phyloP scores from a whole-genome alignment of 2,888 invertebrate genomes.

The Cerastis leucographa region DNA sequence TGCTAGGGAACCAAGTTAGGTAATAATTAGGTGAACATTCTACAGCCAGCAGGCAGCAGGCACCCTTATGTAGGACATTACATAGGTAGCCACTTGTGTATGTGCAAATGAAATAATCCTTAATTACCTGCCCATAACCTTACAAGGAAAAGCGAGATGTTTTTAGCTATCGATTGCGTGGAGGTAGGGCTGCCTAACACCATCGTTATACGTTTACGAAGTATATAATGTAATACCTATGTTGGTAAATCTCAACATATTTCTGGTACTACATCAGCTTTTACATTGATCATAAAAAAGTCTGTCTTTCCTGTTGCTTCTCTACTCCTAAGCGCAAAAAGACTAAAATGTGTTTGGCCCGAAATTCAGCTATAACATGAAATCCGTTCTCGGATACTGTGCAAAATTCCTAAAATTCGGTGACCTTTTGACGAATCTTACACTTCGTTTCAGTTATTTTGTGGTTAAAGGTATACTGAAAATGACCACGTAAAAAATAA shows the following conservation, averaged over 20 bases:
- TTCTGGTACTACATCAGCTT: not conserved
- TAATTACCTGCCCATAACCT: constrained; percentile 54
- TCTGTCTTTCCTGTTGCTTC: not conserved
- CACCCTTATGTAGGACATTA: constrained; percentile 20
- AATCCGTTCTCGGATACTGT: not conserved
- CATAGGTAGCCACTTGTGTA: constrained; percentile 20
- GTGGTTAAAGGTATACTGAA: not conserved
- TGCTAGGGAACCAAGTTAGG: constrained; percentile 34
- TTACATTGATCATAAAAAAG: not conserved
- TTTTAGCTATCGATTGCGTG: constrained; percentile 47
- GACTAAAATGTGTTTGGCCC: not conserved
- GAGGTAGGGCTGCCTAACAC: constrained; percentile 44
- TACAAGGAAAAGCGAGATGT: constrained; percentile 58
- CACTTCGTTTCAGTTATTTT: not conserved
- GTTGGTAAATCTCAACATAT: not conserved
- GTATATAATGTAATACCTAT: not conserved
- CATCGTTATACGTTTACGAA: not conserved
- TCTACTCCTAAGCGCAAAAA: not conserved
- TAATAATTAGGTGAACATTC: constrained; percentile 46
- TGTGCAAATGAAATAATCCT: constrained; percentile 65
- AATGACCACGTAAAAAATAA: not conserved
- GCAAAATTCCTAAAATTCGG: not conserved
- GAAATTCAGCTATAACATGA: not conserved
- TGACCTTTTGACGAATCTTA: not conserved
- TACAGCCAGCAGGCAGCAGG: not conserved